Conservation (phyloP, 2,888 invertebrate species). For the Lepeophtheirus nordmannii region DNA sequence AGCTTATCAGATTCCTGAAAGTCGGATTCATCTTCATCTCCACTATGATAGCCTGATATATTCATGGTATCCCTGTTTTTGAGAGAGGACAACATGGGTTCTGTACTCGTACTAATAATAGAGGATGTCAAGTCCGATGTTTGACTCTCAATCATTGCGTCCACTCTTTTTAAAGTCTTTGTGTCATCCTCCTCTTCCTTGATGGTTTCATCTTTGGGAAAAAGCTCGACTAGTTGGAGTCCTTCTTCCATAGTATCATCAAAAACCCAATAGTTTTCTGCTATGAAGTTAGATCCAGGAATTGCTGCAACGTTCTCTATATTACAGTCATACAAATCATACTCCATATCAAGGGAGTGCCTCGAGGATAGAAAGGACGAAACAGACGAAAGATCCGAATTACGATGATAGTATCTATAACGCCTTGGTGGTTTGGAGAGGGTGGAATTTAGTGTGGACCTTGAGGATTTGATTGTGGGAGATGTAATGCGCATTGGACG, state of each 20-base stretch:
- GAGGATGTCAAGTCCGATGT: slow-evolving; percentile 21
- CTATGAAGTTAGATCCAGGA: slow-evolving; percentile 16
- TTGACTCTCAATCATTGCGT: slow-evolving; percentile 14
- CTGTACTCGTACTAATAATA: slow-evolving; percentile 3
- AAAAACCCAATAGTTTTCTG: neutral
- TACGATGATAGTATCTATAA: neutral
- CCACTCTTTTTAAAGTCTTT: neutral
- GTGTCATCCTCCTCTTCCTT: slow-evolving; percentile 1
- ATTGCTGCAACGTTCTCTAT: slow-evolving; percentile 18
- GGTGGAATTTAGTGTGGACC: too few relatives aligned
- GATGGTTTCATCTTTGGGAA: neutral
- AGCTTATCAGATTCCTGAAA: neutral
- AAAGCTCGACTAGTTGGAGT: slow-evolving; percentile 17
- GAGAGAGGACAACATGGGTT: neutral
- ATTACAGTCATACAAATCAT: slow-evolving; percentile 23
- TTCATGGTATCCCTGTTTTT: neutral
- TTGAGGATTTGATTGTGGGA: too few relatives aligned
- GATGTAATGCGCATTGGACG: neutral
- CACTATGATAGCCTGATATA: slow-evolving; percentile 7
- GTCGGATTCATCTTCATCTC: neutral
- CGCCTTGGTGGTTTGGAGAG: neutral
- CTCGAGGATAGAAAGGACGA: neutral
- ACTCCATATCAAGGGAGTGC: slow-evolving; percentile 16
- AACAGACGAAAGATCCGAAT: neutral
- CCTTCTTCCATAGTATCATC: neutral